Conservation (phyloP, 1,140 invertebrate species). For the Calliopsis andreniformis region DNA sequence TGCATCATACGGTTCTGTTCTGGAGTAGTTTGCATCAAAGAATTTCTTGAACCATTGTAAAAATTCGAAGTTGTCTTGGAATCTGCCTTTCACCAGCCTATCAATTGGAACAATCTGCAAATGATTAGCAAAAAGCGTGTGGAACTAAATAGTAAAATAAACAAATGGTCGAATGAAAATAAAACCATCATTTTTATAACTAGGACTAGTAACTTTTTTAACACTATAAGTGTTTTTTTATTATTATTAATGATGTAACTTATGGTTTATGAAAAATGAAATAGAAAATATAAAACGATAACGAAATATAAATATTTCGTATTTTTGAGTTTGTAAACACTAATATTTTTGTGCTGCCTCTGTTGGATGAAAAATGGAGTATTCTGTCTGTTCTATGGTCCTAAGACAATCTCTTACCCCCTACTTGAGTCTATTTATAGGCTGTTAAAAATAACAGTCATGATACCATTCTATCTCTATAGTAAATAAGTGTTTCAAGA, state of each 20-base stretch:
- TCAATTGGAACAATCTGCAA: conserved; percentile 93
- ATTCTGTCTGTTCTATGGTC: conserved; percentile 22
- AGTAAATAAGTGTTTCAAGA: conserved; percentile 35
- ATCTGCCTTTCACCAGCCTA: conserved; percentile 95
- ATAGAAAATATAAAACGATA: not conserved
- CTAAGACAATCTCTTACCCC: conserved; percentile 42
- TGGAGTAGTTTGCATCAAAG: conserved; percentile 98
- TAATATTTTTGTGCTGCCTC: not conserved
- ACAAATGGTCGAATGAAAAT: conserved; percentile 10
- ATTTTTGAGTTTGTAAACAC: too few relatives aligned
- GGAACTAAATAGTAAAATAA: conserved; percentile 76
- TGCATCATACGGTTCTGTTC: conserved; percentile 93
- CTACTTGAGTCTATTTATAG: conserved; percentile 41
- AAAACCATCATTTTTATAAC: conserved; percentile 12
- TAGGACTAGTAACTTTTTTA: too few relatives aligned
- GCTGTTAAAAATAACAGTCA: conserved; percentile 48
- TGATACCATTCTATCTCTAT: conserved; percentile 29
- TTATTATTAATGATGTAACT: not conserved
- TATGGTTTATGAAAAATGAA: not conserved
- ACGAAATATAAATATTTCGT: conserved; percentile 2
- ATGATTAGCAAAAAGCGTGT: conserved; percentile 80
- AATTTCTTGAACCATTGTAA: conserved; percentile 99
- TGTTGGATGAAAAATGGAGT: conserved; percentile 41
- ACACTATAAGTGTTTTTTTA: too few relatives aligned
- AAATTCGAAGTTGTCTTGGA: conserved; percentile 99